A percentile compares a stretch with the other conserved stretches of the same genome.
phyloP scores from a whole-genome alignment of 2,113 vertebrate species.

The Saccopteryx leptura region DNA sequence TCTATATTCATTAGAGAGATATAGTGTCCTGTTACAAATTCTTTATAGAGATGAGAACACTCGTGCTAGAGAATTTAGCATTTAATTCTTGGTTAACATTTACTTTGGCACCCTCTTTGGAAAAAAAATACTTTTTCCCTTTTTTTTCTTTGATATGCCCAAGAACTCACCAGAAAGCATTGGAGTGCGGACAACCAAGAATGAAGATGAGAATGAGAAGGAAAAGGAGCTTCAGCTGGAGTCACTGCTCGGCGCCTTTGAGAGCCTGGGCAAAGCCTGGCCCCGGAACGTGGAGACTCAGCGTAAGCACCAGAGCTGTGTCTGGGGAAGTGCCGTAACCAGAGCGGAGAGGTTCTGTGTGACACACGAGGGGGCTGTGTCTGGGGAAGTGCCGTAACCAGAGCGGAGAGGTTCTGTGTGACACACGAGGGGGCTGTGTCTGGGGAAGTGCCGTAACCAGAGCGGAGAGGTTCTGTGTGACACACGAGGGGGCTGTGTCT shows the following conservation, averaged over 20 bases:
- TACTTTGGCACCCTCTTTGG: background rate
- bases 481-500: background rate
- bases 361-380: too few relatives aligned
- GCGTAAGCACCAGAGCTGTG: slow-evolving; percentile 86
- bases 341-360: background rate
- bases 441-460: background rate
- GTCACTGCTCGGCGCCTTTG: slow-evolving; percentile 94
- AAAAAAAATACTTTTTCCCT: background rate
- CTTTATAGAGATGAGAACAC: background rate
- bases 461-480: background rate
- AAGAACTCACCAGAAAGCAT: slow-evolving; percentile 92
- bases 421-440: background rate
- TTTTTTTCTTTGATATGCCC: background rate
- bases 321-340: background rate
- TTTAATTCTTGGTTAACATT: slow-evolving; percentile 11
- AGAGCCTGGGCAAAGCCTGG: slow-evolving; percentile 97
- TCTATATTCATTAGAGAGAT: slow-evolving; percentile 34
- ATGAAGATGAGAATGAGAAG: slow-evolving; percentile 90
- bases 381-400: background rate
- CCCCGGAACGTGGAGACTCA: slow-evolving; percentile 93
- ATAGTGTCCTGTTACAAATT: background rate
- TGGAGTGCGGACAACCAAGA: slow-evolving; percentile 85
- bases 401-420: background rate
- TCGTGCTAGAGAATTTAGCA: slow-evolving; percentile 9
- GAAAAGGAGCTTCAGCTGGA: slow-evolving; percentile 94